Base-by-base conservation (phyloP, 2,113 vertebrate genomes). In the Microtus oregoni region DNA sequence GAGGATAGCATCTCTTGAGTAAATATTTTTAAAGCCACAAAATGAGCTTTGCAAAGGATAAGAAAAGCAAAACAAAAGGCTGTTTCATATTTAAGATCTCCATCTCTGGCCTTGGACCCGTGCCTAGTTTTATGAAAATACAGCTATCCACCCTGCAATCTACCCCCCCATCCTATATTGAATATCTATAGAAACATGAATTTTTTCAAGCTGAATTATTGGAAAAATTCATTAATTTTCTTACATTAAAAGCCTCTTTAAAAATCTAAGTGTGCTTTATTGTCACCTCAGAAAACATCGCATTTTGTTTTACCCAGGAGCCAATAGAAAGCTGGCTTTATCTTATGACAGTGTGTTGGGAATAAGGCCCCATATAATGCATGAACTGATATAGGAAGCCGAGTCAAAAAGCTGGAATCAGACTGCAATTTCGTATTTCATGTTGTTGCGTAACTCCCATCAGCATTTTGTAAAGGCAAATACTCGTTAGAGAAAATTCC, bases 1-100 rank as follows among this genome's bases (percentile, higher is more conserved):
- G 5, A 95, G 77, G 88, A 83, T 90, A 94, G 81, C 88, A 81
- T 95, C 95, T 87, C 88, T 83, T 96, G 94, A 68, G 72, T 94
- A 96, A 96, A 97, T 97, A 97, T 96, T 95, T 95, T 96, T 94
- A 79, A 97, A 97, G 92, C 92, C 92, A 94, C 95, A 97, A 95
- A 97, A 94, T 95, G 81, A 97, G 90, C 94, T 95, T 97, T 97
- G 90, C 91, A 97, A 96, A 97, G 96, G 97, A 98, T 85, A 68
- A 96, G 95, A 92, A 92, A 95, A 97, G 92, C 72, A 97, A 96
- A 98, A 96, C 96, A 97, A 97, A 97, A 90, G 95, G 75, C 95
- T 97, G 97, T 97, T 98, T 97, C 75, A 96, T 91, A 98, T 97
- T 98, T 97, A 94, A 96, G 96, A 97, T 95, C 95, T 97, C 97